phyloP scores from a whole-genome alignment of 2,113 vertebrate species.

The Theristicus caerulescens region DNA sequence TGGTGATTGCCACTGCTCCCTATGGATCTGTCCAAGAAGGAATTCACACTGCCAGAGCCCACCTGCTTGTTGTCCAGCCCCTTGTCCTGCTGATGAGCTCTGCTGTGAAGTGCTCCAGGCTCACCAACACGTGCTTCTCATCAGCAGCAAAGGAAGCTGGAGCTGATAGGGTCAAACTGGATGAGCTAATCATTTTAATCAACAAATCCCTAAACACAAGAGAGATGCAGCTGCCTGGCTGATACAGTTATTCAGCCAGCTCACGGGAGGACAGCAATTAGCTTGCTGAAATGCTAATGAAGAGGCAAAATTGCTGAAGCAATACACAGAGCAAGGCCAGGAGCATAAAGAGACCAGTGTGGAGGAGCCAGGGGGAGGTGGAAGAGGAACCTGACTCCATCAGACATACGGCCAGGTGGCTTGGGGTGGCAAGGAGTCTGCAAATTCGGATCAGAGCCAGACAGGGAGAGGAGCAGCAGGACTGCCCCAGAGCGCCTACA shows the following conservation, averaged over 20 bases:
- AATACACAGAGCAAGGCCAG: background rate
- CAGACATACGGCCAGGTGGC: accelerated
- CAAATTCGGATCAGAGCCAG: background rate
- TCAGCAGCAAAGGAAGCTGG: conserved; percentile 20
- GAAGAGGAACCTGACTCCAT: background rate
- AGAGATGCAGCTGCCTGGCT: background rate
- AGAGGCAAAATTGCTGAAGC: background rate
- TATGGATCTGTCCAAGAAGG: background rate
- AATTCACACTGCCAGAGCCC: background rate
- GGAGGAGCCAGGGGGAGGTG: background rate
- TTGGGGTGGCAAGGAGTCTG: background rate
- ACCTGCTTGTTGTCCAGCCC: background rate
- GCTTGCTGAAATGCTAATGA: conserved; percentile 10
- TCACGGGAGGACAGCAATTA: background rate
- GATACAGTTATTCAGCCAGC: background rate
- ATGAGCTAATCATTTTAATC: conserved; percentile 47
- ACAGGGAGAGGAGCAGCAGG: background rate
- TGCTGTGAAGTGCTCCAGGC: background rate
- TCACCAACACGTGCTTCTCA: conserved; percentile 35
- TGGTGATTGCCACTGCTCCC: background rate
- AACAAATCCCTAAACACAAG: conserved; percentile 11
- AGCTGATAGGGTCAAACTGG: conserved; percentile 6
- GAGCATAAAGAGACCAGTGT: background rate
- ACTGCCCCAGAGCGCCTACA: background rate
- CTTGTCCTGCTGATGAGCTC: background rate